phyloP scores from a whole-genome alignment of 2,113 vertebrate species.

The Hemicordylus capensis region DNA sequence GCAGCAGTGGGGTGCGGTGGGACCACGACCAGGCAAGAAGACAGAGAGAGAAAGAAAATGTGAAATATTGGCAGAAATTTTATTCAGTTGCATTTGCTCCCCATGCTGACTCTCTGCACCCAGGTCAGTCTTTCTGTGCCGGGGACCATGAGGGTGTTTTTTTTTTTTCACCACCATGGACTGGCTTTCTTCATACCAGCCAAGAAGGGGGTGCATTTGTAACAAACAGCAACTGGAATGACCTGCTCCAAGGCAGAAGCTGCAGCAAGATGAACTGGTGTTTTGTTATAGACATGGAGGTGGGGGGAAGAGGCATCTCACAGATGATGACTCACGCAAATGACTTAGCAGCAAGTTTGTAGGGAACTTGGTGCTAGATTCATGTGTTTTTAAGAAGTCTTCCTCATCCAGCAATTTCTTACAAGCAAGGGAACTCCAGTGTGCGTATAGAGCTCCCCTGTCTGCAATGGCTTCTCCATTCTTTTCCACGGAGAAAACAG shows the following conservation, averaged over 20 bases:
- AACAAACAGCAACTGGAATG: constrained; percentile 17
- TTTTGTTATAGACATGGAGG: no score
- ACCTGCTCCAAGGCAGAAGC: neutral
- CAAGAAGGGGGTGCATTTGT: constrained; percentile 6
- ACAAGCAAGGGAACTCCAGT: neutral
- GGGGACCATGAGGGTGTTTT: neutral
- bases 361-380: neutral
- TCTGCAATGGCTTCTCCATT: neutral
- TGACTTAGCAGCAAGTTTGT: neutral
- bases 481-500: neutral
- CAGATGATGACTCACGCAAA: no score
- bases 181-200: constrained; percentile 10
- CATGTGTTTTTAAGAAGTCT: no score
- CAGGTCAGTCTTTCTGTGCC: neutral
- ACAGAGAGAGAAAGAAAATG: constrained; percentile 13
- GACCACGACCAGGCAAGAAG: constrained; percentile 28
- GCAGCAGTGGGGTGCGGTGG: neutral
- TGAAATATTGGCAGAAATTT: constrained; percentile 32
- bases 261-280: neutral
- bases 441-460: neutral
- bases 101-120: constrained; percentile 38
- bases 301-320: neutral
- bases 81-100: constrained; percentile 37
- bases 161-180: neutral
- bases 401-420: neutral